These are phyloP conservation scores for Episyrphus balteatus DNA, from an alignment of 1,140 invertebrate species.

Conservation along the genomic window DNA sequence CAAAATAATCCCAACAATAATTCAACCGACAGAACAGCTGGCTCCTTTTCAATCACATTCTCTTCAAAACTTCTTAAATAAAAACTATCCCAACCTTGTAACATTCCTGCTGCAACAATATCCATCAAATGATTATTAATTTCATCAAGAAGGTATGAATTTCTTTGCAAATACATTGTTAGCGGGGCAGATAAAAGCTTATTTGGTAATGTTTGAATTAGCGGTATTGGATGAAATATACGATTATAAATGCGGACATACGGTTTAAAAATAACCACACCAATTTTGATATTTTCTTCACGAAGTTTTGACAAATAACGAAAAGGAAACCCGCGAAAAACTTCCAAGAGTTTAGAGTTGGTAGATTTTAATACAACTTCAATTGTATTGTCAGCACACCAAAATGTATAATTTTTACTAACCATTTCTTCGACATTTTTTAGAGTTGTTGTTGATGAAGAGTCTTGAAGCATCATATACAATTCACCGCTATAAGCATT, in stretches of 20 bases:
- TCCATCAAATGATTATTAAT: slow-evolving; percentile 18
- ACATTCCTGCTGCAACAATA: slow-evolving; percentile 22
- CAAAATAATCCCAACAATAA: background rate
- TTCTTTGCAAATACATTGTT: slow-evolving; percentile 26
- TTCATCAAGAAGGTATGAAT: slow-evolving; percentile 19
- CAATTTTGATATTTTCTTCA: slow-evolving; percentile 10
- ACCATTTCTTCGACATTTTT: slow-evolving; percentile 14
- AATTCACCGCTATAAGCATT: slow-evolving; percentile 27
- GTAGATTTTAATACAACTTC: slow-evolving; percentile 4
- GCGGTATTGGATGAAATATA: slow-evolving; percentile 3
- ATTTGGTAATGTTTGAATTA: slow-evolving; percentile 11
- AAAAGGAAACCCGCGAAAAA: background rate
- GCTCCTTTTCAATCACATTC: background rate
- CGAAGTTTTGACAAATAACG: slow-evolving; percentile 8
- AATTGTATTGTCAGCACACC: slow-evolving; percentile 11
- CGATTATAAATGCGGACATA: slow-evolving; percentile 11
- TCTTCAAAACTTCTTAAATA: background rate
- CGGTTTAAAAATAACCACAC: slow-evolving; percentile 14
- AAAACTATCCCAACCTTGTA: slow-evolving; percentile 3
- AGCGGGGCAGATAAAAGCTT: slow-evolving; percentile 19
- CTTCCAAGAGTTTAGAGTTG: background rate
- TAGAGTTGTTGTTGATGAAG: slow-evolving; percentile 10
- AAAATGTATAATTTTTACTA: slow-evolving; percentile 12
- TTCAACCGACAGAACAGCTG: background rate
- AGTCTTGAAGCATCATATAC: slow-evolving; percentile 25